A percentile compares a stretch with the other conserved stretches of the same genome.
Conservation (phyloP, 2,888 invertebrate genomes). For the Drosophila diplacantha region DNA sequence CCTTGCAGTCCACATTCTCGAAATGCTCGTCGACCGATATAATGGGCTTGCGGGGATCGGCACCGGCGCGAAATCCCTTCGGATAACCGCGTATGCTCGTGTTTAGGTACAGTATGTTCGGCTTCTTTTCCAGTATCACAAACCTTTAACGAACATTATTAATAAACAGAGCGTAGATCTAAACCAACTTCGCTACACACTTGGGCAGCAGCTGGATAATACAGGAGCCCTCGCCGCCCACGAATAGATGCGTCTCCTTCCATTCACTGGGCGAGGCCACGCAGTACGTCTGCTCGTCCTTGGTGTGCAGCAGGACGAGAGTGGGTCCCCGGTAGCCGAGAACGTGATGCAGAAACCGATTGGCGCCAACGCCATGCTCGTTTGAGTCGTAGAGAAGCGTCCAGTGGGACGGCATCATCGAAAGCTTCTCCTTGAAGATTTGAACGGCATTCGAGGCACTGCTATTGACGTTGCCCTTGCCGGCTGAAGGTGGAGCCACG, state of each 20-base stretch:
- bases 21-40: slow-evolving; percentile 87
- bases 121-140: slow-evolving; percentile 81
- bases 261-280: slow-evolving; percentile 88
- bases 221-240: slow-evolving; percentile 88
- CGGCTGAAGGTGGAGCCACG: slow-evolving; percentile 50
- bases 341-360: slow-evolving; percentile 92
- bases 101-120: slow-evolving; percentile 91
- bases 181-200: slow-evolving; percentile 76
- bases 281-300: slow-evolving; percentile 84
- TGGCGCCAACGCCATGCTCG: slow-evolving; percentile 91
- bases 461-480: slow-evolving; percentile 59
- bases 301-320: slow-evolving; percentile 80
- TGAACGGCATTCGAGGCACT: slow-evolving; percentile 76
- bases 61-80: slow-evolving; percentile 88
- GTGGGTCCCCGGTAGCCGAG: slow-evolving; percentile 83
- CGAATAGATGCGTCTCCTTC: slow-evolving; percentile 90
- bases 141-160: slow-evolving; percentile 76
- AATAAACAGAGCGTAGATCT: neutral
- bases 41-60: slow-evolving; percentile 87
- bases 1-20: slow-evolving; percentile 83
- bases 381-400: slow-evolving; percentile 88
- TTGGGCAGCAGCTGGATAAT: slow-evolving; percentile 87
- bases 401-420: slow-evolving; percentile 89
- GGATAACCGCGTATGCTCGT: slow-evolving; percentile 90
- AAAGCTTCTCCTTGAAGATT: slow-evolving; percentile 82